Evolutionary conservation across 2,797 vertebrate species (phyloP).

Genomic region (Lates japonicus): DNA sequence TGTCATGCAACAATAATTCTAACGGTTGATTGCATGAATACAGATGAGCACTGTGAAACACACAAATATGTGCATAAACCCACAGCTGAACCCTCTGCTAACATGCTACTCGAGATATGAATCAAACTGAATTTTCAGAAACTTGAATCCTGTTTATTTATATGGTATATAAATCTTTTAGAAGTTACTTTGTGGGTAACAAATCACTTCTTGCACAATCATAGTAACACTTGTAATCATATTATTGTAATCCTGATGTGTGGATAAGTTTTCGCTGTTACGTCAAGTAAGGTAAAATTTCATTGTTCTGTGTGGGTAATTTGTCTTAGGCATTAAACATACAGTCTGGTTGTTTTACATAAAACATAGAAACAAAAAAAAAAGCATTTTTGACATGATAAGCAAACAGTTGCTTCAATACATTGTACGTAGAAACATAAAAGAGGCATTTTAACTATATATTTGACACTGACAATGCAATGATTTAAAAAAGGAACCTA

Average conservation of each 20-base stretch:
- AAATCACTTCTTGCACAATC: too few relatives aligned
- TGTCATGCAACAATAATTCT: slow-evolving; percentile 66
- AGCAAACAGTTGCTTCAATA: too few relatives aligned
- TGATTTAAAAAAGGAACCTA: too few relatives aligned
- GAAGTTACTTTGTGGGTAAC: background rate
- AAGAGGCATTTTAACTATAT: too few relatives aligned
- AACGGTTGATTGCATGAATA: slow-evolving; percentile 63
- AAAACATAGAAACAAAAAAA: too few relatives aligned
- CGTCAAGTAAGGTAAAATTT: too few relatives aligned
- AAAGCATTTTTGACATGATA: too few relatives aligned
- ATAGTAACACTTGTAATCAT: background rate
- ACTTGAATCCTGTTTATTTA: slow-evolving; percentile 1
- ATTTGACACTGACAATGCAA: too few relatives aligned
- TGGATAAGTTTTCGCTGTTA: slow-evolving; percentile 2
- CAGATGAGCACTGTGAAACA: slow-evolving; percentile 56
- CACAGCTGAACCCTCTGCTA: slow-evolving; percentile 23
- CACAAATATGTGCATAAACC: slow-evolving; percentile 35
- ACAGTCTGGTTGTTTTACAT: too few relatives aligned
- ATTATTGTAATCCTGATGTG: slow-evolving; percentile 8
- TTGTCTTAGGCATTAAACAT: too few relatives aligned
- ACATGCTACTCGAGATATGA: slow-evolving; percentile 5
- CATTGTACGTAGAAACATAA: too few relatives aligned
- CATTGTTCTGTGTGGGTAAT: too few relatives aligned
- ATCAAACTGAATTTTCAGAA: slow-evolving; percentile 8
- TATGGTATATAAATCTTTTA: slow-evolving; percentile 1